Base-by-base conservation (phyloP, 2,888 invertebrate genomes). In the Cephus pygmeus region DNA sequence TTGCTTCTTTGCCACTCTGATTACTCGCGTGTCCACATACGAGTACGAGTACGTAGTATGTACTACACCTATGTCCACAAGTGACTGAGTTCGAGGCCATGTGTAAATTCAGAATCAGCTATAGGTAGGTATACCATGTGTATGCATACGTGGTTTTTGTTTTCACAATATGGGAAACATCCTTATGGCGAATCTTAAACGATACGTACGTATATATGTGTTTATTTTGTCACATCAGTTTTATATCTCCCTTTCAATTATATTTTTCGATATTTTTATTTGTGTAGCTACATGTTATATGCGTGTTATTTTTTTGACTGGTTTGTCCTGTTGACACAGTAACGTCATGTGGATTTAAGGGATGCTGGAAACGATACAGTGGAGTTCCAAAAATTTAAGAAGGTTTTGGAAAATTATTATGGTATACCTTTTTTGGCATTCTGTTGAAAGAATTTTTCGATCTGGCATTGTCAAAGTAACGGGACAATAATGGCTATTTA, bases 401-500 rank as follows among this genome's bases (percentile, higher is more conserved):
- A 23, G 56, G 56, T 56, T 56, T 56, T 23, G 23, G 9, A 56
- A 56, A 56, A 56, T 56, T 40, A 40, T 40, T 56, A 56, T 56
- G 56, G 2, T 9, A 56, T 56, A 56, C 23, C 15, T 56, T 56
- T 56, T 56, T 56, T 56, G 23, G 56, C 23, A 56, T 23, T 56
- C 9, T 23, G 9, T 56, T 56, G 0, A 56, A 56, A 56, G 56
- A 56, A 56, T 56, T 56, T 56, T 56, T 56, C 56, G 56, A 56
- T 56, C 6, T 56, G 23, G 23, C 56, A 23, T 56, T 56, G 56
- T 56, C 56, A 23, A 23, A 23, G 23, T 81, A 86, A 84, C 79
- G 80, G 81, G 82, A 87, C 85, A 87, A 86, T 88, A 87, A 87
- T 85, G 83, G 87, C 82, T 86, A 87, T 87, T 88, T 88, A 87